Base-by-base conservation (phyloP, 2,113 vertebrate species). In the Prionailurus viverrinus region DNA sequence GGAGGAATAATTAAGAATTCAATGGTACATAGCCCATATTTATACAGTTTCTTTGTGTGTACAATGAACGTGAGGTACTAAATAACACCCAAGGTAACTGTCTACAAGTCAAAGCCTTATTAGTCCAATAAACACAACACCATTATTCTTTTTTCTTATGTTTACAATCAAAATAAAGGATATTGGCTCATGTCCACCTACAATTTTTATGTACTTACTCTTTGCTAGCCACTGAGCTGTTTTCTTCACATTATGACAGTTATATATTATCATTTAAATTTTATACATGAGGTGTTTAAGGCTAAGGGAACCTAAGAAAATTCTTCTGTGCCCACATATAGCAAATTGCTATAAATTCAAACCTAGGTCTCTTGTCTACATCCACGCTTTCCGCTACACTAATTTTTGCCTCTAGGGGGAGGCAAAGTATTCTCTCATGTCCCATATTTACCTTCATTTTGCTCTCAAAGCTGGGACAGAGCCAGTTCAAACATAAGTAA, bases 1-100 rank as follows among this genome's bases (percentile, higher is more conserved):
- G 29, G 81, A 73, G 45, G n/a, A 76, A 83, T 89, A 74, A 45
- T 80, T 82, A 82, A 74, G 14, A 41, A 89, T 95, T 82, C n/a
- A 65, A 7, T 55, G 55, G 14, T 82, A 33, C 4, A 0, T 65
- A 9, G 14, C 14, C 53, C 13, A 53, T 23, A 48, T 53, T 74
- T 80, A 41, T 25, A 94, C 12, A 89, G 25, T 89, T 65, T 83
- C 1, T 10, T 83, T 89, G 41, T 73, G 41, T 18, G 14, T 74
- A 63, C 41, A 74, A 73, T 53, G 55, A 89, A 27, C n/a, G 29
- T 45, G 4, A 74, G 5, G 1, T 65, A 41, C 55, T 65, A 51
- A 82, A 53, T 65, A 82, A 51, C 33, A 73, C 2, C 16, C 66
- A 94, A 82, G 53, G 41, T 65, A 21, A 53, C 27, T 31, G 4